A percentile compares a stretch with the other conserved stretches of the same genome.
phyloP scores from a whole-genome alignment of 1,140 invertebrate species.

The Rhynchophorus ferrugineus region DNA sequence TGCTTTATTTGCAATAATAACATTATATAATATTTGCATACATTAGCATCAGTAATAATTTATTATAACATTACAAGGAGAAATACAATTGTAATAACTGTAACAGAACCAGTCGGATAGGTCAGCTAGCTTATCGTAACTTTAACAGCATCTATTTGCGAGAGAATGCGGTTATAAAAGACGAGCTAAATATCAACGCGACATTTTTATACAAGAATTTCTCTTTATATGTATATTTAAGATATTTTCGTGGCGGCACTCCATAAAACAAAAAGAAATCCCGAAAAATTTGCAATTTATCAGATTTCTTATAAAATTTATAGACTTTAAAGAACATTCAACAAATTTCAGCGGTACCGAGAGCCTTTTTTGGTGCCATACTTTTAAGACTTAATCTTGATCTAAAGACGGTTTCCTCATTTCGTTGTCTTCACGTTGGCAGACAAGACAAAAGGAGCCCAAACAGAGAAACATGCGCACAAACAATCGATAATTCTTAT shows the following conservation, averaged over 20 bases:
- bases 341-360: slow-evolving; percentile 17
- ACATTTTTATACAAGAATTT: slow-evolving; percentile 9
- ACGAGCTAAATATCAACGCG: too few species aligned
- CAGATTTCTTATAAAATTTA: slow-evolving; percentile 13
- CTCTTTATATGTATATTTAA: slow-evolving; percentile 9
- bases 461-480: slow-evolving; percentile 11
- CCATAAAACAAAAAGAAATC: slow-evolving; percentile 3
- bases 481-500: slow-evolving; percentile 14
- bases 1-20: too few species aligned
- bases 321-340: slow-evolving; percentile 15
- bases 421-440: slow-evolving; percentile 11
- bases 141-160: too few species aligned
- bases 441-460: slow-evolving; percentile 18
- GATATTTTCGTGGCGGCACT: slow-evolving; percentile 6
- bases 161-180: too few species aligned
- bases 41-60: too few species aligned
- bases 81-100: too few species aligned
- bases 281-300: slow-evolving; percentile 22
- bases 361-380: slow-evolving; percentile 17
- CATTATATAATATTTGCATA: too few species aligned
- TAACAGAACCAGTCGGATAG: too few species aligned
- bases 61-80: too few species aligned
- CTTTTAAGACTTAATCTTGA: slow-evolving; percentile 23
- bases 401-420: slow-evolving; percentile 10
- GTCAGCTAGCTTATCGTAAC: too few species aligned